Conservation (phyloP, 1,140 invertebrate species). For the Bicyclus anynana region DNA sequence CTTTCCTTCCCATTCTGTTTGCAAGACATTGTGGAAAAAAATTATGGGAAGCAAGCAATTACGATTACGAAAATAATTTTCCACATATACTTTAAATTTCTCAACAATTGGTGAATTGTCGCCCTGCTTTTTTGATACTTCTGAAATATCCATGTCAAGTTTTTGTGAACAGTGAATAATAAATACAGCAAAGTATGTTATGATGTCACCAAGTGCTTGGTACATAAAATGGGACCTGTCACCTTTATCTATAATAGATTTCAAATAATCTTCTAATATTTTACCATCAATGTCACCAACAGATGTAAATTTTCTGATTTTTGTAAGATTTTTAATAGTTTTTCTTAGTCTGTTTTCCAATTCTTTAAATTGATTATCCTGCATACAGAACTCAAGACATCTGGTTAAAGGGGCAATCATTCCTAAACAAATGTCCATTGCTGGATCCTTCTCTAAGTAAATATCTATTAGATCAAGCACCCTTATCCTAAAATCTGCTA, state of each 20-base stretch:
- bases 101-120: conserved; percentile 57
- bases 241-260: conserved; percentile 81
- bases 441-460: conserved; percentile 82
- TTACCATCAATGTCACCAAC: conserved; percentile 78
- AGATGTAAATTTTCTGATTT: conserved; percentile 80
- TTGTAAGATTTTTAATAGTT: conserved; percentile 80
- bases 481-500: conserved; percentile 84
- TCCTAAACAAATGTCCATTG: conserved; percentile 81
- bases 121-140: conserved; percentile 52
- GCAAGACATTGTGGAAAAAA: conserved; percentile 81
- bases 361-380: conserved; percentile 82
- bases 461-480: conserved; percentile 84
- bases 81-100: conserved; percentile 76
- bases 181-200: conserved; percentile 82
- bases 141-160: conserved; percentile 37
- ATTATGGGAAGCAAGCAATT: conserved; percentile 80
- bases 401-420: conserved; percentile 82
- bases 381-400: conserved; percentile 82
- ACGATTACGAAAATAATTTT: conserved; percentile 79
- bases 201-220: conserved; percentile 82
- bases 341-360: conserved; percentile 80
- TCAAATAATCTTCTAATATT: conserved; percentile 78
- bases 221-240: conserved; percentile 80
- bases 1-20: conserved; percentile 80
- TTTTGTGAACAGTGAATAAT: conserved; percentile 80